Evolutionary conservation across 2,113 vertebrate species (phyloP), one percentile per base, ranked within the genome.

Genomic region (Corynorhinus townsendii): DNA sequence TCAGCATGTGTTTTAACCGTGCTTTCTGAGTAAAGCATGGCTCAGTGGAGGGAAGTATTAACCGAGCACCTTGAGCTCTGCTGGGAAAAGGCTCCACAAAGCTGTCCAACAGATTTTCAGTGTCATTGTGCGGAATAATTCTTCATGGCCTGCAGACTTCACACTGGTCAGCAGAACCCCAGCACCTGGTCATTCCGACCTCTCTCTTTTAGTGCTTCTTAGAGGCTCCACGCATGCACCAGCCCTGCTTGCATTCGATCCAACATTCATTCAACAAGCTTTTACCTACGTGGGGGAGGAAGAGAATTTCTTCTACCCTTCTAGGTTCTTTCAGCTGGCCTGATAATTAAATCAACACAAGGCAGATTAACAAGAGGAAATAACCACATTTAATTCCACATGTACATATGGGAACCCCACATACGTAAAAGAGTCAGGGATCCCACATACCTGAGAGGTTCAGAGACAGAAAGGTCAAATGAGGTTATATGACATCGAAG

Each of bases 171-270:
- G 20, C 52, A 11, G 11, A 73, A 71, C 10, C 2, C 4, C 47
- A 10, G 22, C n/a, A 35, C 15, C 66, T 33, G 24, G 28, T 59
- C n/a, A n/a, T 62, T 75, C 43, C 68, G 80, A 38, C 24, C 12
- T 79, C 38, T 71, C 15, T 68, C 10, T 52, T 75, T 52, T 59
- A n/a, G n/a, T 38, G 59, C 52, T 47, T 89, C 66, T 59, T 79
- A 1, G 2, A 1, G 62, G 22, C 22, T 33, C 26, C 26, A 28
- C 33, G 11, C 0, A 1, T 4, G 7, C 10, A 19, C 20, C n/a
- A 28, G 66, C 62, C 43, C 59, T 76, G 68, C 16, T 80, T 11
- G 7, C 56, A n/a, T 40, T 52, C 84, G 81, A 71, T 40, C 20
- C 17, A 56, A 14, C 54, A 82, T 77, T 82, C 28, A 43, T 86